Percentiles rank a stretch among this genome's conserved stretches.
Evolutionary conservation across 2,797 vertebrate genomes (phyloP).

Genomic region (Chlorospingus semifuscus): DNA sequence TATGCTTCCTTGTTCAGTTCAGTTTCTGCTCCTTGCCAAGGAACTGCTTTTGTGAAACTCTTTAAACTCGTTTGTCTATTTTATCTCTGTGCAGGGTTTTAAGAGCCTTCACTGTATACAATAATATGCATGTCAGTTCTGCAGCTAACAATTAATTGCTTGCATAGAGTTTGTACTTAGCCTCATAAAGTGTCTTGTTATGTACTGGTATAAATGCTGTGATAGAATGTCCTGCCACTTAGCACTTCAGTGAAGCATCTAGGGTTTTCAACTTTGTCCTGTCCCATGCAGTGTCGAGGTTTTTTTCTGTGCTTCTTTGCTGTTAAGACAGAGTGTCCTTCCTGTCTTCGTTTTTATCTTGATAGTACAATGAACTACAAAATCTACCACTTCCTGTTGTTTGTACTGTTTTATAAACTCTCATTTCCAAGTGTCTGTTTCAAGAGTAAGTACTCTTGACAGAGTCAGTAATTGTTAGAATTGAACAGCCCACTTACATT

Average conservation of each 20-base stretch:
- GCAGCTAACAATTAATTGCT: neutral
- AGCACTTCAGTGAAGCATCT: neutral
- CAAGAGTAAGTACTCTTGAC: neutral
- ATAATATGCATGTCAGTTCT: accelerated
- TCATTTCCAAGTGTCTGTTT: neutral
- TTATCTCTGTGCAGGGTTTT: neutral
- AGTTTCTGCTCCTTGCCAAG: neutral
- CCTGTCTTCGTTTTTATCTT: neutral
- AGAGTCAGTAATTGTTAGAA: neutral
- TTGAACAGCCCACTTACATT: neutral
- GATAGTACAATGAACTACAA: neutral
- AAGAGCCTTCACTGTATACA: neutral
- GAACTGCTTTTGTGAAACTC: neutral
- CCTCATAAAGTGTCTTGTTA: neutral
- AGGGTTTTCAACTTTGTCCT: neutral
- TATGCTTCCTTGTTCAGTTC: neutral
- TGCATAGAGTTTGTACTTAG: neutral
- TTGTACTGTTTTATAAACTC: neutral
- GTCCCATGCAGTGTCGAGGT: neutral
- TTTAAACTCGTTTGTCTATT: neutral
- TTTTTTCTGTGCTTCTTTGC: neutral
- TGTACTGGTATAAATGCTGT: neutral
- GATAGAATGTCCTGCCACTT: neutral
- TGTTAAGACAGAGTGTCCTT: neutral
- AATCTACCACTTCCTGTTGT: neutral